Percentiles rank a stretch among this genome's conserved stretches.
Conservation (phyloP, 1,140 invertebrate genomes). For the Pseudobourletiella spinata region DNA sequence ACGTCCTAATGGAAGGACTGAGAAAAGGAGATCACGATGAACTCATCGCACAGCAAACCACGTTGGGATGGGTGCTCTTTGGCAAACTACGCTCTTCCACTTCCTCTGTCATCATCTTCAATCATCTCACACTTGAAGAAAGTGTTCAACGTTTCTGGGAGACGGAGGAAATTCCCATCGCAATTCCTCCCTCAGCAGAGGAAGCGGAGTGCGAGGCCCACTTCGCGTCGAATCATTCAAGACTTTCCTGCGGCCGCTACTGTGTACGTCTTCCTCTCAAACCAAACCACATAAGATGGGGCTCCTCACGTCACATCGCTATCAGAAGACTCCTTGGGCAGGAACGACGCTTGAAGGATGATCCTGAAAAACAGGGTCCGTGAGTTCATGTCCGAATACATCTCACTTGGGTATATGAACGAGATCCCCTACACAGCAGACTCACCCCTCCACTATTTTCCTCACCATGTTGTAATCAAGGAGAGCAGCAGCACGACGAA, state of each 20-base stretch:
- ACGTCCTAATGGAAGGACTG: too few species aligned
- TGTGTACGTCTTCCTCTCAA: not conserved
- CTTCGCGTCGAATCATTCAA: not conserved
- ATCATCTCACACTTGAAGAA: too few species aligned
- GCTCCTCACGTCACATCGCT: not conserved
- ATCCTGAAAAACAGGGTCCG: not conserved
- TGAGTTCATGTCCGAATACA: not conserved
- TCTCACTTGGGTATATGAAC: not conserved
- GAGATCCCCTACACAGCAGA: not conserved
- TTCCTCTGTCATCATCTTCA: too few species aligned
- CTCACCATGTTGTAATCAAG: conserved; percentile 38
- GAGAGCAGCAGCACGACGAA: conserved; percentile 32
- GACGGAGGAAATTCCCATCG: not conserved
- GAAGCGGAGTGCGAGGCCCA: not conserved
- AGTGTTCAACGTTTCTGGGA: too few species aligned
- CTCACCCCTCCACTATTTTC: conserved; percentile 24
- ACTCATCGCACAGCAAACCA: too few species aligned
- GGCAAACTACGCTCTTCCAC: too few species aligned
- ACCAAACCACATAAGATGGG: not conserved
- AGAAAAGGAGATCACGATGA: too few species aligned
- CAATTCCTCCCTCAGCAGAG: not conserved
- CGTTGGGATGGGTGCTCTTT: too few species aligned
- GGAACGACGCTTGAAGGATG: not conserved
- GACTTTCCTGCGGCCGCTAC: not conserved
- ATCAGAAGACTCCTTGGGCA: not conserved